phyloP scores from a whole-genome alignment of 2,113 vertebrate genomes.

The Promerops cafer region DNA sequence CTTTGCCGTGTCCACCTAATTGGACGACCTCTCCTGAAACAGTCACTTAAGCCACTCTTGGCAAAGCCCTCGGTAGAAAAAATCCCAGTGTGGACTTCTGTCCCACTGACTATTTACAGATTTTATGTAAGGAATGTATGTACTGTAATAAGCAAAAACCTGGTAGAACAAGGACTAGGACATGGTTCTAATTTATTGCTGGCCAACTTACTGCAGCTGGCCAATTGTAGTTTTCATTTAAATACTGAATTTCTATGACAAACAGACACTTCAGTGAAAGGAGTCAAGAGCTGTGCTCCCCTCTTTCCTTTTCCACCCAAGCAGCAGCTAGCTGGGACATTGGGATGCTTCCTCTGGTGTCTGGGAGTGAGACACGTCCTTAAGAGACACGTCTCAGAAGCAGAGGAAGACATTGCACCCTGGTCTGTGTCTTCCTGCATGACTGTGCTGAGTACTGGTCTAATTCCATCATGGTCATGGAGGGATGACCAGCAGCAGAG shows the following conservation, averaged over 20 bases:
- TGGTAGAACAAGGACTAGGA: background rate
- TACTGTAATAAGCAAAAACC: background rate
- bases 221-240: background rate
- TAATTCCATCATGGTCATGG: background rate
- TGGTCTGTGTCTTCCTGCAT: background rate
- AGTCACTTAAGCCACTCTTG: background rate
- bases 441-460: background rate
- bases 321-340: background rate
- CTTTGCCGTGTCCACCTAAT: background rate
- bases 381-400: background rate
- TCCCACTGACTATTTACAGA: background rate
- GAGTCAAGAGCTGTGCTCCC: background rate
- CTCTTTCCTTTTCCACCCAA: background rate
- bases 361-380: rapidly evolving
- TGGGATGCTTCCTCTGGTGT: background rate
- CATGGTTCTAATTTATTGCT: background rate
- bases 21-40: background rate
- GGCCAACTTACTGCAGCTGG: background rate
- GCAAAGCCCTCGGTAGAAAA: background rate
- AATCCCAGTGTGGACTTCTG: background rate
- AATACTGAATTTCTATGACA: background rate
- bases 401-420: background rate
- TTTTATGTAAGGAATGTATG: background rate
- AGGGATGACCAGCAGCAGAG: background rate
- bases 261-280: background rate